phyloP scores from a whole-genome alignment of 2,113 vertebrate genomes.

The Tiliqua scincoides region DNA sequence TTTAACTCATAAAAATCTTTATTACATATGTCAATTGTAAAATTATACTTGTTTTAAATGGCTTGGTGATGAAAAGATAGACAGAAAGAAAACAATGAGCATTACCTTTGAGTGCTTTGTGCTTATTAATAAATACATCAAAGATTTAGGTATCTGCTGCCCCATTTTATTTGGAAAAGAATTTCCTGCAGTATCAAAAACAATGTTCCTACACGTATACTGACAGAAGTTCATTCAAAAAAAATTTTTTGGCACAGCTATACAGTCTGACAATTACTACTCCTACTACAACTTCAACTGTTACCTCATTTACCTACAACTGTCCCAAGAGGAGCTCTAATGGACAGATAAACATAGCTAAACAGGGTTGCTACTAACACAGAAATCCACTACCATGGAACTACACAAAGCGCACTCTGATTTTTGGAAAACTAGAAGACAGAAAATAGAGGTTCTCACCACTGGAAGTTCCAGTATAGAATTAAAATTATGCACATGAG shows the following conservation, averaged over 20 bases:
- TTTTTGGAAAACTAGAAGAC: background rate
- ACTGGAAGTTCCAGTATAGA: background rate
- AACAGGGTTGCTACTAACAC: background rate
- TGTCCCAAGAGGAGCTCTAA: background rate
- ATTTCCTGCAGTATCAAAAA: background rate
- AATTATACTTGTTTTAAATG: background rate
- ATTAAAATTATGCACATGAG: slow-evolving; percentile 8
- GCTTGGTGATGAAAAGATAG: background rate
- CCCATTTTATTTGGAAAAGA: background rate
- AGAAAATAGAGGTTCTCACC: background rate
- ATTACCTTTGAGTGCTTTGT: background rate
- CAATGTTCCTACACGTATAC: background rate
- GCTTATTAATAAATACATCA: too few relatives aligned
- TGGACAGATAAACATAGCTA: background rate
- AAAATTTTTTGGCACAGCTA: background rate
- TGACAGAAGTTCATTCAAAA: background rate
- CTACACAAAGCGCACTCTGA: background rate
- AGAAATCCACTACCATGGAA: background rate
- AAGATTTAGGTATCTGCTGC: background rate
- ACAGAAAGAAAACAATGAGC: background rate
- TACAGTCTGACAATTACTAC: too few relatives aligned
- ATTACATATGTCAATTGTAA: background rate
- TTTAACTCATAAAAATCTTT: background rate
- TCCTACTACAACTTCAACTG: background rate
- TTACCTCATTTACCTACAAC: background rate